phyloP scores from a whole-genome alignment of 2,113 vertebrate genomes.

The Bettongia penicillata region DNA sequence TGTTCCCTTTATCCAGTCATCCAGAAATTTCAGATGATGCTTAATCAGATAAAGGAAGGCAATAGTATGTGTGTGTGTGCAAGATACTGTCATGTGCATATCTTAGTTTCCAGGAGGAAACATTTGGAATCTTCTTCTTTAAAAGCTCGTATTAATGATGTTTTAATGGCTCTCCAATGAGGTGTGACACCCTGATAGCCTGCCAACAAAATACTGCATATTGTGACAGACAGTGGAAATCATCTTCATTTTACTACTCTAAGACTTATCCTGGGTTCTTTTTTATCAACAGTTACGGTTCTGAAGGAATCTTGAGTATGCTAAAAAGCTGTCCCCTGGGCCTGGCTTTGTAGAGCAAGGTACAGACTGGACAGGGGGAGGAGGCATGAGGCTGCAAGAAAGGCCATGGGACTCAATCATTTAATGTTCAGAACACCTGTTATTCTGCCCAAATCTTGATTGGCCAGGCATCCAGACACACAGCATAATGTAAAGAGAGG shows the following conservation, averaged over 20 bases:
- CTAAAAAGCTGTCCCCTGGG: not conserved
- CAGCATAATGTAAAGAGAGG: not conserved
- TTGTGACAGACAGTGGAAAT: not conserved
- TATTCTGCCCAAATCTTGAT: not conserved
- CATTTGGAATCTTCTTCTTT: not conserved
- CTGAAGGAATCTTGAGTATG: not conserved
- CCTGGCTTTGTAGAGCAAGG: not conserved
- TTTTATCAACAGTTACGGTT: not conserved
- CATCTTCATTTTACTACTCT: not conserved
- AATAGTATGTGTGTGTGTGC: not conserved
- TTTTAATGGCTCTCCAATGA: not conserved
- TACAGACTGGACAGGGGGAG: not conserved
- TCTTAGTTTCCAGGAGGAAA: not conserved
- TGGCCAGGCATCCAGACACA: not conserved
- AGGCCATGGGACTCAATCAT: not conserved
- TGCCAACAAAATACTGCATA: not conserved
- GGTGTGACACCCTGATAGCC: not conserved
- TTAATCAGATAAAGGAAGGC: not conserved
- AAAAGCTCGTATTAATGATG: not conserved
- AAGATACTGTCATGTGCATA: not conserved
- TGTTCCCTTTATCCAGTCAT: not conserved
- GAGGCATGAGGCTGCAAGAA: not conserved
- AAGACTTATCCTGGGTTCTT: not conserved
- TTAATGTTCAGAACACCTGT: not conserved
- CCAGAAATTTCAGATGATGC: not conserved